Conservation (phyloP, 2,113 vertebrate genomes). For the Notarius quadriscutis region DNA sequence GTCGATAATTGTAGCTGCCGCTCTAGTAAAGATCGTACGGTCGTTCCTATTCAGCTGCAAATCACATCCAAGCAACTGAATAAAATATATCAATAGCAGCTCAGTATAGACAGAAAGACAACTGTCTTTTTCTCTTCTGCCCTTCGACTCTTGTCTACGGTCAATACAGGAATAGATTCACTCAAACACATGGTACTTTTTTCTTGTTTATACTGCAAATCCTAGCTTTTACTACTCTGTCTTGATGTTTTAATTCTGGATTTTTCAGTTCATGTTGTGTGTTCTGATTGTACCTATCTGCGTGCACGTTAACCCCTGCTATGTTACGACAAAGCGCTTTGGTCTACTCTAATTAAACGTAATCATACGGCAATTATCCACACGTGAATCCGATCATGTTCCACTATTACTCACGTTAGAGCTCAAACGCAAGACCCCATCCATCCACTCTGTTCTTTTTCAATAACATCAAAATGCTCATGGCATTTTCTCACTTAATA, state of each 20-base stretch:
- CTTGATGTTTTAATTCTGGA: neutral
- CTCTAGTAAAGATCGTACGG: no score
- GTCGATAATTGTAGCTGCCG: no score
- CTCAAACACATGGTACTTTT: neutral
- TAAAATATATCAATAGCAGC: no score
- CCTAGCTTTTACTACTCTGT: neutral
- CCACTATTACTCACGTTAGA: neutral
- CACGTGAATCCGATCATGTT: neutral
- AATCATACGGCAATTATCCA: neutral
- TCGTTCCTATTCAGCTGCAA: no score
- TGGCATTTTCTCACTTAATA: slow-evolving; percentile 17
- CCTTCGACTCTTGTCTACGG: neutral
- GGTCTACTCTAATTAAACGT: neutral
- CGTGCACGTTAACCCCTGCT: neutral
- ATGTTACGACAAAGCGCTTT: no score
- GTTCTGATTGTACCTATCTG: neutral
- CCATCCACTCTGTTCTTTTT: neutral
- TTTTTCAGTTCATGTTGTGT: neutral
- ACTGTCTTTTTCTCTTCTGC: no score
- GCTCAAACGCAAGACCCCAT: neutral
- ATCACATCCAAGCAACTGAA: no score
- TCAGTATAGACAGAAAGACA: no score
- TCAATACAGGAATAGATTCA: neutral
- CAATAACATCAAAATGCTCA: neutral
- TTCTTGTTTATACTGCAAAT: neutral